Percentiles rank a stretch among this genome's conserved stretches.
Conservation (phyloP, 2,797 vertebrate species). For the Streptopelia turtur region DNA sequence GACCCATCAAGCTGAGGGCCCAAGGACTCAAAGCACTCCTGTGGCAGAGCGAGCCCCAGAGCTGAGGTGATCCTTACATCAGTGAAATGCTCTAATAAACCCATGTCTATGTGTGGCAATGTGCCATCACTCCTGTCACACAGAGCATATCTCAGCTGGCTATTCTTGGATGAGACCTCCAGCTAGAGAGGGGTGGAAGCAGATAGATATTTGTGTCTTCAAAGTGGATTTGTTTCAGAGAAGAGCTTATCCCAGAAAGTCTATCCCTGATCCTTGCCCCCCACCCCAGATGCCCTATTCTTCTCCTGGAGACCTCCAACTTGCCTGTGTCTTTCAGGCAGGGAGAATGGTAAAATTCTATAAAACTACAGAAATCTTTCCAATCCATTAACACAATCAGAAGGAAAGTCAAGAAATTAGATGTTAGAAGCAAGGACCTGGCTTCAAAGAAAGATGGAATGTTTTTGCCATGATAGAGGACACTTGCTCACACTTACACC, state of each 20-base stretch:
- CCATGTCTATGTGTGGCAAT: not conserved
- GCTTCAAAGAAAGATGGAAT: not conserved
- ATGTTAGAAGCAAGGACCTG: not conserved
- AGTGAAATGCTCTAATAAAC: not conserved
- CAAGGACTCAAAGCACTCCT: not conserved
- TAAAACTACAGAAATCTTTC: not conserved
- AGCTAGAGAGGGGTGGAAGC: not conserved
- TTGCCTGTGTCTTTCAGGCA: not conserved
- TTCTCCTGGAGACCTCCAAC: not conserved
- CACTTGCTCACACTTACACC: not conserved
- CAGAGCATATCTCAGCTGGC: not conserved
- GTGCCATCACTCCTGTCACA: not conserved
- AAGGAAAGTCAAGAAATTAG: not conserved
- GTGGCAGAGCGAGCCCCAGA: not conserved
- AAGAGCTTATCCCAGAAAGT: not conserved
- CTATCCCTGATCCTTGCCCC: accelerated
- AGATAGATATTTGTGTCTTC: not conserved
- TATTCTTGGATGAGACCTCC: not conserved
- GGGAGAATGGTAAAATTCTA: not conserved
- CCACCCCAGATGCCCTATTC: not conserved
- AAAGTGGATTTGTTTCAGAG: not conserved
- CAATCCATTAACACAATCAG: not conserved
- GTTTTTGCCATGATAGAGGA: not conserved
- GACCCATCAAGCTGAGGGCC: not conserved
- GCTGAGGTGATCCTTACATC: not conserved